Conservation (phyloP, 2,888 invertebrate genomes). For the Beris chalybata region DNA sequence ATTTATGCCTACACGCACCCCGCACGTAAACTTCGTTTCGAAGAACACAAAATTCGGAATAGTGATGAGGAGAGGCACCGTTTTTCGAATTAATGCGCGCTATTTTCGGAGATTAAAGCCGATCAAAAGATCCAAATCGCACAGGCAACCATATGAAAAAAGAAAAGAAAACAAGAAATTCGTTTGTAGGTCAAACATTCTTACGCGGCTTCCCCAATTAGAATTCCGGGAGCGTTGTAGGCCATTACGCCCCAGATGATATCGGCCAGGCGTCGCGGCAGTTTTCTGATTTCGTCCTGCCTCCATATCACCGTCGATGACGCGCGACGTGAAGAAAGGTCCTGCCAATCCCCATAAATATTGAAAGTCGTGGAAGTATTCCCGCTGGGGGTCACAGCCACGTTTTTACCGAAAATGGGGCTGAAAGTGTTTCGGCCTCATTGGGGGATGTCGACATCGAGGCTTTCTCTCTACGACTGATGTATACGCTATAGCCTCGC, state of each 20-base stretch:
- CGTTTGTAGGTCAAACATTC: conserved; percentile 8
- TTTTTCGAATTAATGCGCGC: conserved; percentile 13
- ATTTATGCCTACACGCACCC: no score
- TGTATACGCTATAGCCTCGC: neutral
- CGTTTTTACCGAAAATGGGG: no score
- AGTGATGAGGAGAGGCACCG: conserved; percentile 10
- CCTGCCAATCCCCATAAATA: no score
- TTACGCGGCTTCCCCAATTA: neutral
- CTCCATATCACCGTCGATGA: neutral
- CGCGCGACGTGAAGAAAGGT: neutral
- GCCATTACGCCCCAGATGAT: neutral
- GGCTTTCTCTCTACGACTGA: no score
- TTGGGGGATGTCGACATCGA: no score
- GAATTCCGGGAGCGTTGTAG: no score
- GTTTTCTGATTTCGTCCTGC: neutral
- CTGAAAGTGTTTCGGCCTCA: no score
- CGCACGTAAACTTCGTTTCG: no score
- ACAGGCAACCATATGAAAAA: neutral
- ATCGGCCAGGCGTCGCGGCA: neutral
- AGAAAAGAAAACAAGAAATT: no score
- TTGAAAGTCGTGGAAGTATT: no score
- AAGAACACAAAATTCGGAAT: neutral
- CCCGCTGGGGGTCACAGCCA: no score
- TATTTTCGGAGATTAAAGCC: conserved; percentile 14
- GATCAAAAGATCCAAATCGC: neutral